These are phyloP conservation scores for Karalla daura DNA, from an alignment of 2,797 vertebrate genomes.

Conservation along the genomic window DNA sequence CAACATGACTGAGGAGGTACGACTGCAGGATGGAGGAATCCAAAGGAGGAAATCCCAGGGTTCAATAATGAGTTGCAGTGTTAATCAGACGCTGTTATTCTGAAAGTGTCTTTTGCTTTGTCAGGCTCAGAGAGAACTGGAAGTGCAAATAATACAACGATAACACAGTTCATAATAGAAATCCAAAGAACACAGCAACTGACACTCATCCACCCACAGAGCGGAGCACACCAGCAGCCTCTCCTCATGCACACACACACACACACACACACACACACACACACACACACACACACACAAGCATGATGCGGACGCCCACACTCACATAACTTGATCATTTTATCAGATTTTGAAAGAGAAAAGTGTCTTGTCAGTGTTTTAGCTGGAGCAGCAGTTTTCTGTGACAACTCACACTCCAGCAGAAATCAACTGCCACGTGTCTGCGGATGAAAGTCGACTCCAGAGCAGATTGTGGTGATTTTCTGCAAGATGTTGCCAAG, in stretches of 20 bases:
- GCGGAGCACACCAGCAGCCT: neutral
- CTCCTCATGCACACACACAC: conserved; percentile 5
- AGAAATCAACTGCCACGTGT: neutral
- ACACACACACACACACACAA: neutral
- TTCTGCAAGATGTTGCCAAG: neutral
- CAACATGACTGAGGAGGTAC: neutral
- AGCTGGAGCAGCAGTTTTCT: neutral
- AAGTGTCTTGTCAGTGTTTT: conserved; percentile 6
- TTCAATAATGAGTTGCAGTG: too few species aligned
- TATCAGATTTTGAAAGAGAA: neutral
- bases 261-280: neutral
- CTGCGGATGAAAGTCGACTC: neutral
- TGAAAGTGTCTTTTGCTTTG: neutral
- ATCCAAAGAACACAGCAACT: conserved; percentile 1
- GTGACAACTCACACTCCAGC: neutral
- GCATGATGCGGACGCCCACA: neutral
- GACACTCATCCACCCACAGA: conserved; percentile 19
- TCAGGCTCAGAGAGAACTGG: neutral
- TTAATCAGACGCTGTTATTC: too few species aligned
- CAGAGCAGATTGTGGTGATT: conserved; percentile 1
- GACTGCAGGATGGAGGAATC: neutral
- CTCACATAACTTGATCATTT: neutral
- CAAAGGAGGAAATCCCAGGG: neutral
- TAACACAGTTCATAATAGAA: neutral
- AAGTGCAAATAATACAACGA: neutral